Conservation (phyloP, 2,113 vertebrate genomes). For the Callipepla squamata region DNA sequence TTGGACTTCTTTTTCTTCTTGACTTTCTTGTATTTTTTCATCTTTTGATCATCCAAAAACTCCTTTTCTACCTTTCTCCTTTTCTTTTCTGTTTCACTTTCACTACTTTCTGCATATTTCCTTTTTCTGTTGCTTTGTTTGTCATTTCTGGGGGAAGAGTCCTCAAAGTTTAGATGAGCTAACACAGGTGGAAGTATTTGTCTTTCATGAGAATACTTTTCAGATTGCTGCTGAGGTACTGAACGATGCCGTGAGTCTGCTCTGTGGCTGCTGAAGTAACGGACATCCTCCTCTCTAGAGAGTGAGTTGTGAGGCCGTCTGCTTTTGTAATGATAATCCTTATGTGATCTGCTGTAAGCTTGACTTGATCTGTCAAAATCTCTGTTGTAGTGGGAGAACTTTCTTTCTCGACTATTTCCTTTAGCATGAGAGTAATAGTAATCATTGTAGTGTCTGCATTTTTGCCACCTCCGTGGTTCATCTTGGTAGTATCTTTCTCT, state of each 20-base stretch:
- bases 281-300: slow-evolving; percentile 40
- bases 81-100: slow-evolving; percentile 63
- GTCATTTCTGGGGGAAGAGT: neutral
- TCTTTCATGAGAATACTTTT: slow-evolving; percentile 41
- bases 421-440: slow-evolving; percentile 66
- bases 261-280: slow-evolving; percentile 62
- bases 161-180: neutral
- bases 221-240: neutral
- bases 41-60: slow-evolving; percentile 64
- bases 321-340: slow-evolving; percentile 63
- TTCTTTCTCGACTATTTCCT: slow-evolving; percentile 74
- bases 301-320: slow-evolving; percentile 58
- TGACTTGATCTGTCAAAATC: slow-evolving; percentile 61
- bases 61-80: slow-evolving; percentile 35
- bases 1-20: slow-evolving; percentile 95
- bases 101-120: neutral
- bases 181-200: rapidly evolving
- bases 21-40: slow-evolving; percentile 87
- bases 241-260: neutral
- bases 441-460: slow-evolving; percentile 71
- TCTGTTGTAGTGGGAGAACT: slow-evolving; percentile 41
- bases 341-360: slow-evolving; percentile 54
- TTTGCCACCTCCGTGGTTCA: slow-evolving; percentile 68
- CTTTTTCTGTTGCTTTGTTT: slow-evolving; percentile 43
- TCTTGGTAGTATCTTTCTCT: slow-evolving; percentile 78